Evolutionary conservation across 2,888 invertebrate species (phyloP), one percentile per base, ranked within the genome.

Genomic region (Athalia circularis): DNA sequence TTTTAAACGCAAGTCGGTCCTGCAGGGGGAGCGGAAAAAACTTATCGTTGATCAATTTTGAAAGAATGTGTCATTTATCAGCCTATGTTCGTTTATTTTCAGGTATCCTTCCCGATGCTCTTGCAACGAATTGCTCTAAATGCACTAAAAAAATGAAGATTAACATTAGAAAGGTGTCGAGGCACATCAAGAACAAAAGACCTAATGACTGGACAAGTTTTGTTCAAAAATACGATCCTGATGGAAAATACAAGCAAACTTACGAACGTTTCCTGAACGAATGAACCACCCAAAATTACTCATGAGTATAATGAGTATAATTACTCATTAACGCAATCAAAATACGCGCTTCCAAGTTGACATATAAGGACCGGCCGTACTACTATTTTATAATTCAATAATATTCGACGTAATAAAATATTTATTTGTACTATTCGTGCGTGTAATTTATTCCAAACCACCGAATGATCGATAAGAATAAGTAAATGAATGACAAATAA

Each of bases 31-130:
- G 13, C 11, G 8, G 48, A 48, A 8, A n/a, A 8, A 13, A 65
- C n/a, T 65, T 7, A 9, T 7, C n/a, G 13, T 48, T 48, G 6
- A 65, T 65, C 43, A 52, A 9, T 68, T 54, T 50, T 52, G n/a
- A 5, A 29, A 29, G 29, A 2, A 29, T 29, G 29, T 29, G 13
- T 54, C 43, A 29, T 2, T 29, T 2, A 2, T 29, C 29, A 29
- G 2, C 2, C 29, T 29, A 29, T 29, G 29, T 29, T 29, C 29
- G 29, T 29, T 29, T 2, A 29, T 29, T 29, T 29, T 29, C 47
- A 85, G 85, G 52, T 59, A 45, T 83, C 0, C 45, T 84, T 61
- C 82, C 82, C 0, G 80, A 83, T 0, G 81, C 83, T 1, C 70
- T 86, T 0, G 52, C 78, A 1, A 82, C 81, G 0, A 74, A 80